A percentile compares a stretch with the other conserved stretches of the same genome.
Conservation (phyloP, 2,888 invertebrate species). For the Bugula neritina region DNA sequence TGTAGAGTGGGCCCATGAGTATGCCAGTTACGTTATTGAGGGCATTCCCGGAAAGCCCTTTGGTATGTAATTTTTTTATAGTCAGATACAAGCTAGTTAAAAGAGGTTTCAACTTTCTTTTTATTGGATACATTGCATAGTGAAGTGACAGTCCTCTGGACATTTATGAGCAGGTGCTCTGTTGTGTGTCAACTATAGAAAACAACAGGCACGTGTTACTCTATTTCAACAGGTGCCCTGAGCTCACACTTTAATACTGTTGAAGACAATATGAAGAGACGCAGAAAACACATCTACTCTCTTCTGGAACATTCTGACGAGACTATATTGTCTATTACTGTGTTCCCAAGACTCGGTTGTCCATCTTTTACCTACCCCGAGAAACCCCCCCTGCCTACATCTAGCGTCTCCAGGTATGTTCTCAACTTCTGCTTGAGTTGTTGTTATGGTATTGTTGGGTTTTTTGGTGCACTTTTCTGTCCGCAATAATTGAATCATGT, state of each 20-base stretch:
- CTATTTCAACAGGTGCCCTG: slow-evolving; percentile 68
- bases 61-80: no score
- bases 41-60: slow-evolving; percentile 87
- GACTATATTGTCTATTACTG: slow-evolving; percentile 72
- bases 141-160: no score
- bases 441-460: no score
- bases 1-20: slow-evolving; percentile 83
- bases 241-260: slow-evolving; percentile 96
- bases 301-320: slow-evolving; percentile 61
- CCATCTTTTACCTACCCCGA: background rate
- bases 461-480: no score
- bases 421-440: no score
- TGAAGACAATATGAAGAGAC: slow-evolving; percentile 89
- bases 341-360: slow-evolving; percentile 73
- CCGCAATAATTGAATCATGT: no score
- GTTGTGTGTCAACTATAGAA: no score
- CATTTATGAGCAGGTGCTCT: no score
- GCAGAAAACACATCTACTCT: slow-evolving; percentile 71
- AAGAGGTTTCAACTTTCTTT: no score
- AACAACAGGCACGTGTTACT: no score
- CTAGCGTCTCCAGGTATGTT: slow-evolving; percentile 11
- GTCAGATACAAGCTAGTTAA: no score
- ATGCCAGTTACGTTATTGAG: slow-evolving; percentile 97
- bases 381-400: background rate
- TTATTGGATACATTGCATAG: no score